Evolutionary conservation across 2,797 vertebrate species (phyloP), one percentile per base, ranked within the genome.

Genomic region (Mus minutoides): DNA sequence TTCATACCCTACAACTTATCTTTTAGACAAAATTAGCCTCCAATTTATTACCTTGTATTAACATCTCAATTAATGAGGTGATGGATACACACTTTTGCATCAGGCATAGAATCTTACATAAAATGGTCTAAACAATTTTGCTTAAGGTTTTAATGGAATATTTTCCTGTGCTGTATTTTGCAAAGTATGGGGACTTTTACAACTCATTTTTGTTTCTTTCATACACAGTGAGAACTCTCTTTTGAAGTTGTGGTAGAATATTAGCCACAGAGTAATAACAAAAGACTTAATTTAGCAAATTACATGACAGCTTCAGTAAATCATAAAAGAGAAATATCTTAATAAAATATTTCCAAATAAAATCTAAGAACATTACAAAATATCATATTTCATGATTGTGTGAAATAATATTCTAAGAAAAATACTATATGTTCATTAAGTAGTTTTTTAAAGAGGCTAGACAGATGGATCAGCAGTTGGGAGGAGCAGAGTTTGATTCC

Each of bases 241-340:
- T 91, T 93, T 83, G 13, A 26, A 87, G 29, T 93, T 22, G 24
- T 93, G 17, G 13, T 64, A 58, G 8, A 13, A 13, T 83, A 85
- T 93, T 84, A 91, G 22, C 52, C 11, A 17, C 60, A 88, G 29
- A 79, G 31, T 75, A 88, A 31, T 21, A 76, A 52, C 54, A 71
- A 92, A 76, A 91, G 12, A 76, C 22, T 85, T 86, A 86, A 84
- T 94, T 94, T 79, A 92, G 52, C 76, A 89, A 91, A 71, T 37
- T 14, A 19, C 34, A 43, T 71, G 11, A 40, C 49, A 75, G 40
- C 40, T 86, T 95, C 56, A 19, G 14, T 78, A 24, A 67, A 22
- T 91, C 19, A 46, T 84, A 64, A 93, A 90, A 80, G 24, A 60
- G 19, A 60, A 60, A 13, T 21, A 13, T 62, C 62, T 85, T 67